These are phyloP conservation scores for Rhagophthalmus giganteus DNA, from an alignment of 2,888 invertebrate species.

Conservation along the genomic window DNA sequence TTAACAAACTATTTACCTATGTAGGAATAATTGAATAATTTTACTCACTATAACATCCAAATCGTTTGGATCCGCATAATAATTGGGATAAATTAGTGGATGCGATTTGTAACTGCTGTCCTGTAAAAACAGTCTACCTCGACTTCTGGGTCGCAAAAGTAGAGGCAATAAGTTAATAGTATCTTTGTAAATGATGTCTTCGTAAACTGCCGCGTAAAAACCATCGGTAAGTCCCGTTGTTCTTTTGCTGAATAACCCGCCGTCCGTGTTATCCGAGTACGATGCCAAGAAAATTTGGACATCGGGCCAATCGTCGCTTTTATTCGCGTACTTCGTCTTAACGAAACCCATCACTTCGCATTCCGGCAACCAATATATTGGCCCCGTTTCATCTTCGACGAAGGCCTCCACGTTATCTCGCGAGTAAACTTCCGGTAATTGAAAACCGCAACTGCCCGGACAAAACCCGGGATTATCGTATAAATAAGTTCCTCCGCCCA, in stretches of 20 bases:
- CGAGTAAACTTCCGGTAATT: constrained; percentile 67
- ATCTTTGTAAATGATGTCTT: constrained; percentile 69
- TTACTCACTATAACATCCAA: constrained; percentile 68
- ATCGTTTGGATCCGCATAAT: constrained; percentile 74
- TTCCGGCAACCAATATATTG: constrained; percentile 74
- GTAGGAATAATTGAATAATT: too few relatives aligned
- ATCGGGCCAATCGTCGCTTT: constrained; percentile 73
- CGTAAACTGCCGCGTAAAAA: constrained; percentile 69
- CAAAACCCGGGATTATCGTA: constrained; percentile 67
- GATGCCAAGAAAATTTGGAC: constrained; percentile 74
- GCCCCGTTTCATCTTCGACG: constrained; percentile 62
- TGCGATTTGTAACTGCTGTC: constrained; percentile 71
- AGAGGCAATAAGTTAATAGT: constrained; percentile 70
- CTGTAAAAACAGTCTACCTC: constrained; percentile 68
- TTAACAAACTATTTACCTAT: neutral
- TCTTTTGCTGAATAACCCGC: constrained; percentile 72
- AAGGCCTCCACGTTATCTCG: constrained; percentile 67
- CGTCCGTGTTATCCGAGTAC: constrained; percentile 76
- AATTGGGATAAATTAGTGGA: constrained; percentile 88
- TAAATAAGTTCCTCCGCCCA: constrained; percentile 75
- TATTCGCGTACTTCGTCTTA: constrained; percentile 72
- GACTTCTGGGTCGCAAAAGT: constrained; percentile 72
- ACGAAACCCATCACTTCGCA: constrained; percentile 78
- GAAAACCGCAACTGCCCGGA: constrained; percentile 61
- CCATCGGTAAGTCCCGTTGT: constrained; percentile 69